phyloP scores from a whole-genome alignment of 2,888 invertebrate genomes.

The Catonia carolina region DNA sequence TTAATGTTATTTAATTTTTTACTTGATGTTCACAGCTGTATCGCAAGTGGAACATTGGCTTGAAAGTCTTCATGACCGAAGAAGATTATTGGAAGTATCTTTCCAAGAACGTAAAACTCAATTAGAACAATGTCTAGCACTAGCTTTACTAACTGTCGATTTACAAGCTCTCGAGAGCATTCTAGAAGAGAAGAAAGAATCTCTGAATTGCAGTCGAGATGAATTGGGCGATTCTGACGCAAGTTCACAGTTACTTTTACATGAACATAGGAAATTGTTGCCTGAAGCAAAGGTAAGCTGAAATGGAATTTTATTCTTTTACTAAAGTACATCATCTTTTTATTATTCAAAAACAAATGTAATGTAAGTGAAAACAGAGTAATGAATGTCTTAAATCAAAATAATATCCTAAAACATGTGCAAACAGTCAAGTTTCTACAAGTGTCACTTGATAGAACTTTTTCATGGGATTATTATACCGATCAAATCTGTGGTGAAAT shows the following conservation, averaged over 20 bases:
- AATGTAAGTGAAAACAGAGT: too few species aligned
- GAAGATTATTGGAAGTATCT: constrained; percentile 61
- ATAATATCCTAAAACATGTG: too few species aligned
- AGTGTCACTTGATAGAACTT: too few species aligned
- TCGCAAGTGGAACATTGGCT: constrained; percentile 67
- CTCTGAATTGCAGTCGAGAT: constrained; percentile 50
- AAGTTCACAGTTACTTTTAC: constrained; percentile 58
- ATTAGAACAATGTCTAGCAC: constrained; percentile 69
- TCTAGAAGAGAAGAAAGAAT: constrained; percentile 50
- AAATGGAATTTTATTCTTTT: not conserved
- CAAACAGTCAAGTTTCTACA: too few species aligned
- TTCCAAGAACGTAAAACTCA: constrained; percentile 64
- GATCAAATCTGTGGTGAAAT: too few species aligned
- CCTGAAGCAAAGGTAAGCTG: constrained; percentile 56
- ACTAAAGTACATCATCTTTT: too few species aligned
- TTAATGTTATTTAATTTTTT: constrained; percentile 20
- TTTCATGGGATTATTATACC: too few species aligned
- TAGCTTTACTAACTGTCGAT: constrained; percentile 66
- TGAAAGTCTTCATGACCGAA: constrained; percentile 66
- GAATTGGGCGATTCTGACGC: constrained; percentile 65
- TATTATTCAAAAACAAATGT: too few species aligned
- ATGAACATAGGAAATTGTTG: constrained; percentile 61
- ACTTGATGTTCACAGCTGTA: constrained; percentile 50
- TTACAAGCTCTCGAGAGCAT: constrained; percentile 57
- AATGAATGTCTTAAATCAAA: too few species aligned